Conservation (phyloP, 2,888 invertebrate species). For the Nycteola revayana region DNA sequence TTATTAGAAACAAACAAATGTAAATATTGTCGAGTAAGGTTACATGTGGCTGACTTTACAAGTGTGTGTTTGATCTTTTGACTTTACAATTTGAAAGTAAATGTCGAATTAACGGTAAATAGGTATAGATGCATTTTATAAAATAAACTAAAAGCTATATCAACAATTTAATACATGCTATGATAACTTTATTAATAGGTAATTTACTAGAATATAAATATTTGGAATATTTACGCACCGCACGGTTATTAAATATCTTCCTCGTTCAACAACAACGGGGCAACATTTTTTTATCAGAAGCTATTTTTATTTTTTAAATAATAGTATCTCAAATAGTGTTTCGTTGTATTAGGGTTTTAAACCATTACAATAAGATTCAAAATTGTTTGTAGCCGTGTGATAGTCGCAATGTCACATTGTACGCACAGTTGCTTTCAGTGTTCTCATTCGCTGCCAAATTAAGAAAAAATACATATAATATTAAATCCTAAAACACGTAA, state of each 20-base stretch:
- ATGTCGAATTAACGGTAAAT: slow-evolving; percentile 21
- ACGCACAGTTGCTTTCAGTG: slow-evolving; percentile 48
- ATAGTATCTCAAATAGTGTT: slow-evolving; percentile 24
- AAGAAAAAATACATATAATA: slow-evolving; percentile 20
- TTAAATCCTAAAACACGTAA: too few species aligned
- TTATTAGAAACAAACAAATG: too few species aligned
- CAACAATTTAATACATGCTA: background rate
- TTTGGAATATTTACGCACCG: too few species aligned
- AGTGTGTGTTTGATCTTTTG: slow-evolving; percentile 37
- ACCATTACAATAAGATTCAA: slow-evolving; percentile 16
- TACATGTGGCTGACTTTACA: slow-evolving; percentile 32
- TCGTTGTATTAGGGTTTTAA: slow-evolving; percentile 17
- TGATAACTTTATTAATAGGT: too few species aligned
- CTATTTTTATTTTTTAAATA: slow-evolving; percentile 37
- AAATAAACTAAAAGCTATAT: slow-evolving; percentile 1
- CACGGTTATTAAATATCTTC: too few species aligned
- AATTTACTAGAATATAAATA: too few species aligned
- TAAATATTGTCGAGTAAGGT: too few species aligned
- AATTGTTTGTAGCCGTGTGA: slow-evolving; percentile 21
- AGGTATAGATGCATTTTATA: slow-evolving; percentile 9
- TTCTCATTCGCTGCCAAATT: slow-evolving; percentile 45
- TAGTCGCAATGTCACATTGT: slow-evolving; percentile 58
- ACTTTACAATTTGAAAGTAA: slow-evolving; percentile 26
- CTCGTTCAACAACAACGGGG: slow-evolving; percentile 40
- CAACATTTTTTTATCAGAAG: slow-evolving; percentile 43